These are phyloP conservation scores for Acronicta psi DNA, from an alignment of 2,888 invertebrate species.

Conservation along the genomic window DNA sequence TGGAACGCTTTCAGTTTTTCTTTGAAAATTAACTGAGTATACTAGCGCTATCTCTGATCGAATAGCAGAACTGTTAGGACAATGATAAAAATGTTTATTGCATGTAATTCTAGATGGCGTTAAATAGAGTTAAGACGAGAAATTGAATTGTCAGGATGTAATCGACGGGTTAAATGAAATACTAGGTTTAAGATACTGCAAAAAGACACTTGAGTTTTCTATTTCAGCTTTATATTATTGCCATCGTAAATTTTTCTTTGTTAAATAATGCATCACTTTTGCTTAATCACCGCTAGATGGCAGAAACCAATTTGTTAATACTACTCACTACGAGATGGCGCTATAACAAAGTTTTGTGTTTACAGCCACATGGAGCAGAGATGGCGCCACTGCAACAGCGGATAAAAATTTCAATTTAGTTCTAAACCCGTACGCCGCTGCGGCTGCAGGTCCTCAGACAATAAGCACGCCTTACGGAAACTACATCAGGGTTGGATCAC, in stretches of 20 bases:
- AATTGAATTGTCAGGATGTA: too few species aligned
- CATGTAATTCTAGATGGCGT: constrained; percentile 17
- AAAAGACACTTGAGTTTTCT: too few species aligned
- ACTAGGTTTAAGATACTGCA: too few species aligned
- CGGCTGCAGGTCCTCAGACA: constrained; percentile 72
- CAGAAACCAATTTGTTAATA: neutral
- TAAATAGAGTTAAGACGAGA: neutral
- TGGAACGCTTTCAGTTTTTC: too few species aligned
- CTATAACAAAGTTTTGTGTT: constrained; percentile 33
- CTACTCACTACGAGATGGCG: constrained; percentile 60
- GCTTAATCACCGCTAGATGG: constrained; percentile 17
- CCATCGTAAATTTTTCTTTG: too few species aligned
- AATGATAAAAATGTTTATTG: neutral
- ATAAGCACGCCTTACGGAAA: constrained; percentile 82
- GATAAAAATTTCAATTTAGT: constrained; percentile 62
- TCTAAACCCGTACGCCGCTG: constrained; percentile 66
- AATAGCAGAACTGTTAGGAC: neutral
- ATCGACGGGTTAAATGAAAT: too few species aligned
- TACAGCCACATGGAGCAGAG: constrained; percentile 79
- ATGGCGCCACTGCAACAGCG: constrained; percentile 55
- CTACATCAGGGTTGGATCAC: constrained; percentile 68
- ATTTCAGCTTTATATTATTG: too few species aligned
- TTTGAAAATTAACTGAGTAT: too few species aligned
- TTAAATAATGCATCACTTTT: too few species aligned
- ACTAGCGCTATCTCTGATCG: constrained; percentile 28